These are phyloP conservation scores for Colistium nudipinnis DNA, from an alignment of 2,113 vertebrate species.

Conservation along the genomic window DNA sequence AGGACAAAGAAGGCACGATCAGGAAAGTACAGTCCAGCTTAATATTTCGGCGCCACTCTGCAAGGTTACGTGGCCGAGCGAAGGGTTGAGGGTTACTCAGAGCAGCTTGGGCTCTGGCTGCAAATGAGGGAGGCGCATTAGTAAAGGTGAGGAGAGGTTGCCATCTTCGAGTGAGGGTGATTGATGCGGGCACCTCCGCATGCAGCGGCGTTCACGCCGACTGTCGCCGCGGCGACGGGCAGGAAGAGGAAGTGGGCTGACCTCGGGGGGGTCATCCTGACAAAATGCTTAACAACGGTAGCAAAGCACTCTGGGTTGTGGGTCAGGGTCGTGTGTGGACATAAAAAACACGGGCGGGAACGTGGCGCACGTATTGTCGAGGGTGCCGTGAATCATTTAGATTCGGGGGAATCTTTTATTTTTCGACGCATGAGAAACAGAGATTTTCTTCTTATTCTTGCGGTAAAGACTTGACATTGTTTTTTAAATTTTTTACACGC, in stretches of 20 bases:
- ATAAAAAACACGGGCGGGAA: slow-evolving; percentile 18
- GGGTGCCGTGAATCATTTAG: slow-evolving; percentile 28
- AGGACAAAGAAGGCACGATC: slow-evolving; percentile 74
- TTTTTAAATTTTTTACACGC: neutral
- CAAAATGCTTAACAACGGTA: slow-evolving; percentile 75
- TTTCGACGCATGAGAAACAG: no score
- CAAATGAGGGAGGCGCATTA: slow-evolving; percentile 68
- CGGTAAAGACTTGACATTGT: neutral
- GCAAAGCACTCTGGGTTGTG: slow-evolving; percentile 57
- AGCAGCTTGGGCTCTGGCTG: slow-evolving; percentile 67
- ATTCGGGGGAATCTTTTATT: slow-evolving; percentile 4
- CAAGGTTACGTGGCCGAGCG: slow-evolving; percentile 62
- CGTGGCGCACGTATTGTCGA: neutral
- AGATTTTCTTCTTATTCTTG: neutral
- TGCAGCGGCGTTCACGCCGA: slow-evolving; percentile 50
- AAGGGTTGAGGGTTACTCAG: slow-evolving; percentile 68
- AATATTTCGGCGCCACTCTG: slow-evolving; percentile 37
- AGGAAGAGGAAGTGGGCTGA: slow-evolving; percentile 71
- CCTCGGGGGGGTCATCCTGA: slow-evolving; percentile 63
- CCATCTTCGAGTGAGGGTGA: slow-evolving; percentile 70
- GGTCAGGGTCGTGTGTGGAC: slow-evolving; percentile 68
- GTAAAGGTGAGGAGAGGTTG: slow-evolving; percentile 70
- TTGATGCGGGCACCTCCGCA: slow-evolving; percentile 66
- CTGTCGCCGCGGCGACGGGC: slow-evolving; percentile 59
- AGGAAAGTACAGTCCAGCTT: slow-evolving; percentile 39